A percentile compares a stretch with the other conserved stretches of the same genome.
These are phyloP conservation scores for Venusia cambrica DNA, from an alignment of 2,888 invertebrate species.

Conservation along the genomic window DNA sequence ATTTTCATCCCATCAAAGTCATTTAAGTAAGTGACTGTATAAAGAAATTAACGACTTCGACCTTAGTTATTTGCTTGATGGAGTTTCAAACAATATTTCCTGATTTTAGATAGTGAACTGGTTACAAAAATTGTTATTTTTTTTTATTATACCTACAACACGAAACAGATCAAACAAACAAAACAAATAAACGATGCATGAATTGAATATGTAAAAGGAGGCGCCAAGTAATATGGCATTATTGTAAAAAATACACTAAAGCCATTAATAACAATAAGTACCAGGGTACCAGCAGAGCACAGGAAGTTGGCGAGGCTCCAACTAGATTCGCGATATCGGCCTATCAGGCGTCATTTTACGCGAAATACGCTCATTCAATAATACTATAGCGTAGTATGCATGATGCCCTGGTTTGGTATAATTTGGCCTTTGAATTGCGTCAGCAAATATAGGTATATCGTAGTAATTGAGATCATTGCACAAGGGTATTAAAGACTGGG, in stretches of 20 bases:
- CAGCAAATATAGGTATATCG: too few relatives aligned
- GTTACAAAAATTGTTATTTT: too few relatives aligned
- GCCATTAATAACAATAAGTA: slow-evolving; percentile 27
- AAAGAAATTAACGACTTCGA: slow-evolving; percentile 34
- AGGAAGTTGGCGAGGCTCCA: slow-evolving; percentile 42
- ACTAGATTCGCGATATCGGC: slow-evolving; percentile 24
- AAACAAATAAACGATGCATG: neutral
- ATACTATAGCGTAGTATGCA: slow-evolving; percentile 15
- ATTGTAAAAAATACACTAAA: slow-evolving; percentile 10
- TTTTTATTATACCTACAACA: too few relatives aligned
- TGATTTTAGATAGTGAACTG: slow-evolving; percentile 14
- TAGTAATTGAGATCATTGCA: too few relatives aligned
- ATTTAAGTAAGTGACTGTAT: slow-evolving; percentile 36
- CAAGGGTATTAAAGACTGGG: too few relatives aligned
- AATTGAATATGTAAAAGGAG: too few relatives aligned
- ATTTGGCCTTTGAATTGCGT: slow-evolving; percentile 30
- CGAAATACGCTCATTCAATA: slow-evolving; percentile 39
- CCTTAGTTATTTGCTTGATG: slow-evolving; percentile 25
- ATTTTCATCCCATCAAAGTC: slow-evolving; percentile 24
- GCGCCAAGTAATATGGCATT: neutral
- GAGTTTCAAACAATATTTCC: slow-evolving; percentile 17
- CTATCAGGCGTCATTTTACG: slow-evolving; percentile 28
- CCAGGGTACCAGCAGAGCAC: slow-evolving; percentile 35
- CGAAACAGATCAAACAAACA: slow-evolving; percentile 11
- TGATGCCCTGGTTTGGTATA: slow-evolving; percentile 9